Conservation (phyloP, 2,113 vertebrate genomes). For the Nipponia nippon region DNA sequence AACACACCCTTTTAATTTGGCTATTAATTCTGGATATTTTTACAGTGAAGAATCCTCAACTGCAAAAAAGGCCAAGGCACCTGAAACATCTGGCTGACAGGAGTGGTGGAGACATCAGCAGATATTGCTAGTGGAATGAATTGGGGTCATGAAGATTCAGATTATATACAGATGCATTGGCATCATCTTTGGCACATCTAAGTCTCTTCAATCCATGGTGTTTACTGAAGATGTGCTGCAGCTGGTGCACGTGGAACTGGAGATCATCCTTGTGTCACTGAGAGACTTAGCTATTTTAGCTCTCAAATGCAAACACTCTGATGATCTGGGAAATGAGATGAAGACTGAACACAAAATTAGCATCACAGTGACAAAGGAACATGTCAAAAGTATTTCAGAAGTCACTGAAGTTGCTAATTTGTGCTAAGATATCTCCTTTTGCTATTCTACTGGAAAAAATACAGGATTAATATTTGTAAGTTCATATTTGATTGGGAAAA, state of each 20-base stretch:
- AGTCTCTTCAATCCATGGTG: neutral
- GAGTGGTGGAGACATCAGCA: neutral
- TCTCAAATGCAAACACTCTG: neutral
- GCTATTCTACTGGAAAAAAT: neutral
- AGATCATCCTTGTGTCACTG: neutral
- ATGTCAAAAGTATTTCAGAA: constrained; percentile 2
- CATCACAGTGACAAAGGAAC: neutral
- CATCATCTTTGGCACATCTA: neutral
- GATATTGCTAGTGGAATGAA: neutral
- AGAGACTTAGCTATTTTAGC: neutral
- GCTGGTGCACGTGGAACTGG: neutral
- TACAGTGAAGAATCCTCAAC: neutral
- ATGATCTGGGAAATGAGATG: neutral
- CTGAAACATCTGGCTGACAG: neutral
- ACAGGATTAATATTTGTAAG: neutral
- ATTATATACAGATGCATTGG: neutral
- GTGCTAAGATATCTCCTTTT: neutral
- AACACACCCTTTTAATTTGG: neutral
- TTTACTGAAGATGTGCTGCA: neutral
- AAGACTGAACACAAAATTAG: neutral
- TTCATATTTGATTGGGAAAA: neutral
- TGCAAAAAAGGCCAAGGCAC: neutral
- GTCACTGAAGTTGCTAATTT: neutral
- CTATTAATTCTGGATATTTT: neutral
- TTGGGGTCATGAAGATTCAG: neutral